Percentiles rank a stretch among this genome's conserved stretches.
Conservation (phyloP, 2,888 invertebrate species). For the Branchellion lobata region DNA sequence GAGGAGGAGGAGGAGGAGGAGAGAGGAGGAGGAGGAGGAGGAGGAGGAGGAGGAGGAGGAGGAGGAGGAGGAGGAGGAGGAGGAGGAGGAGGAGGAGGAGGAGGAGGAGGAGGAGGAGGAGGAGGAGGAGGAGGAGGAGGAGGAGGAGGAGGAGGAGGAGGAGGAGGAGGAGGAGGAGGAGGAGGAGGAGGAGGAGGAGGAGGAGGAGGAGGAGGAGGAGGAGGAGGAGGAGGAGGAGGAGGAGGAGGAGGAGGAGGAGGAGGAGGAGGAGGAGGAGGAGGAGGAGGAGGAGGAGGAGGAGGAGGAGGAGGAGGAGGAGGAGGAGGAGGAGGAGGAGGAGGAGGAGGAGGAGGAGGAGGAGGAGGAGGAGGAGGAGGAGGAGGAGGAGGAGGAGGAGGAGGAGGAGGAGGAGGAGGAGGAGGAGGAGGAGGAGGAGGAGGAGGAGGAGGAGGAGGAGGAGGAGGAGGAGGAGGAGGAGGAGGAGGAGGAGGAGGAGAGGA, state of each 20-base stretch:
- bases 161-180: too few species aligned
- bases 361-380: background rate
- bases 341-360: background rate
- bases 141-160: too few species aligned
- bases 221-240: conserved; percentile 9
- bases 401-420: background rate
- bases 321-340: background rate
- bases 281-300: background rate
- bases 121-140: too few species aligned
- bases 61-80: background rate
- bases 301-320: background rate
- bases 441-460: background rate
- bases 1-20: background rate
- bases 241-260: background rate
- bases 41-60: background rate
- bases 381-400: background rate
- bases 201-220: too few species aligned
- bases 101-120: too few species aligned
- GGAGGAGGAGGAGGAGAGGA: background rate
- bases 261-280: background rate
- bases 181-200: too few species aligned
- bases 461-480: background rate
- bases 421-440: background rate
- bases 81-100: background rate
- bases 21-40: background rate